Evolutionary conservation across 2,797 vertebrate species (phyloP).

Genomic region (Ciconia nigra): DNA sequence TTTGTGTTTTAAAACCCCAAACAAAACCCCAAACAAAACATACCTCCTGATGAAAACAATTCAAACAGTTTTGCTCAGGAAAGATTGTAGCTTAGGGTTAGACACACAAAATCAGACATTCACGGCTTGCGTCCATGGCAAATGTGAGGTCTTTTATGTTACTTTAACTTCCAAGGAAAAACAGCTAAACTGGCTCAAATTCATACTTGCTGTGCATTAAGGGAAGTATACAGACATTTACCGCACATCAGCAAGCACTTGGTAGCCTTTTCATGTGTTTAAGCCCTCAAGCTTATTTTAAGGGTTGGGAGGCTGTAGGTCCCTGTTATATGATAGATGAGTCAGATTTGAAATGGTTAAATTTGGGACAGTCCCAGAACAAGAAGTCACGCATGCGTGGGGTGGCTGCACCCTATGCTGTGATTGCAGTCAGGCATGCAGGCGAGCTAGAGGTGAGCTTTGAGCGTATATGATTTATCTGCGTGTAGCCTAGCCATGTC

Average conservation of each 20-base stretch:
- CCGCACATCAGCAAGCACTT: neutral
- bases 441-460: neutral
- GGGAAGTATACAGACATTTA: neutral
- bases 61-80: neutral
- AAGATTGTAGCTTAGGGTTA: neutral
- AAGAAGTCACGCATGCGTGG: rapidly evolving
- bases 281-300: neutral
- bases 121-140: neutral
- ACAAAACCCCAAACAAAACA: neutral
- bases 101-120: neutral
- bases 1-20: neutral
- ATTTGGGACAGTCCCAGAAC: neutral
- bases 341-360: neutral
- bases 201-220: neutral
- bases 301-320: neutral
- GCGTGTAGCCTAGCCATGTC: neutral
- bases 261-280: neutral
- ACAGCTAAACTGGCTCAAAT: neutral
- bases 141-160: neutral
- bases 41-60: neutral
- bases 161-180: neutral
- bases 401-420: rapidly evolving
- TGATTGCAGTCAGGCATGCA: rapidly evolving
- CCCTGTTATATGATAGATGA: neutral
- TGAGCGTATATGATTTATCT: neutral